A percentile compares a stretch with the other conserved stretches of the same genome.
phyloP scores from a whole-genome alignment of 2,888 invertebrate species.

The Luperina nickerlii region DNA sequence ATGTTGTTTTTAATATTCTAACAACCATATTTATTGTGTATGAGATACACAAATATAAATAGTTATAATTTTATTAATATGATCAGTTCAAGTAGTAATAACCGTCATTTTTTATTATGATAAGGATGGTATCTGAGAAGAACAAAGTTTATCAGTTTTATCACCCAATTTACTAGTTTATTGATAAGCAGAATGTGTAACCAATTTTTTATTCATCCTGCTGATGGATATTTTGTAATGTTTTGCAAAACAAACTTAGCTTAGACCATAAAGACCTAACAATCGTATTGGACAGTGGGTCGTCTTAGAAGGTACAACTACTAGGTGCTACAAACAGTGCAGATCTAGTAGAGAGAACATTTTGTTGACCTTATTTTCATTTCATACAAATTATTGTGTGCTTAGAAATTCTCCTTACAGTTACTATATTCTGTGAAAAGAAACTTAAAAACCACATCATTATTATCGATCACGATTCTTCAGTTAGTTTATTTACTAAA shows the following conservation, averaged over 20 bases:
- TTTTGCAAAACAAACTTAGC: neutral
- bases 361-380: constrained; percentile 13
- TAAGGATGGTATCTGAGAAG: constrained; percentile 22
- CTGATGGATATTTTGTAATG: rapidly evolving
- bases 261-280: neutral
- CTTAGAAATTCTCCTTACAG: neutral
- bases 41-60: neutral
- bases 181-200: constrained; percentile 10
- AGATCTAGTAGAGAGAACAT: neutral
- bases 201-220: neutral
- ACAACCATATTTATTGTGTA: too few species aligned
- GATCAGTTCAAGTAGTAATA: neutral
- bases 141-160: constrained; percentile 49
- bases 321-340: neutral
- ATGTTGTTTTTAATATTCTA: neutral
- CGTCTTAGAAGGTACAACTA: neutral
- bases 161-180: constrained; percentile 18
- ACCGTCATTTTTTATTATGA: neutral
- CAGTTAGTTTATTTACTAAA: constrained; percentile 46
- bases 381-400: neutral
- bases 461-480: constrained; percentile 11
- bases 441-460: neutral
- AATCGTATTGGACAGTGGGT: too few species aligned
- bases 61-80: too few species aligned
- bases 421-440: constrained; percentile 6